These are phyloP conservation scores for Neodiprion lecontei DNA, from an alignment of 1,140 invertebrate genomes.

Conservation along the genomic window DNA sequence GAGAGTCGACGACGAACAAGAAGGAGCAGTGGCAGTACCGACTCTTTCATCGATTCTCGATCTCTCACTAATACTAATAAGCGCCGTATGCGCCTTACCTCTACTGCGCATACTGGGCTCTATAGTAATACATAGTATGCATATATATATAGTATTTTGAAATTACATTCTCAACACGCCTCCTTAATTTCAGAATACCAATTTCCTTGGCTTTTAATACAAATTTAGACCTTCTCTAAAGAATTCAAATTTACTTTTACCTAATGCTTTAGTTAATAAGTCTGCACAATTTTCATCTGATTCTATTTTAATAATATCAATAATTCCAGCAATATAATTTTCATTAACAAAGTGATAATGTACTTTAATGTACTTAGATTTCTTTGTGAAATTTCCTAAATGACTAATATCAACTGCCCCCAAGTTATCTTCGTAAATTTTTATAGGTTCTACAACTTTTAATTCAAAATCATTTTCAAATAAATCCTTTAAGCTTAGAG, in stretches of 20 bases:
- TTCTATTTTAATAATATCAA: slow-evolving; percentile 9
- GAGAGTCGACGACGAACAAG: no score
- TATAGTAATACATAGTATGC: no score
- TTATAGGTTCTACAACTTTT: slow-evolving; percentile 14
- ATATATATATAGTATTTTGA: no score
- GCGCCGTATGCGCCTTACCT: no score
- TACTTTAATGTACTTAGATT: slow-evolving; percentile 17
- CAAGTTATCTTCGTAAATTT: slow-evolving; percentile 22
- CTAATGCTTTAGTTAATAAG: slow-evolving; percentile 16
- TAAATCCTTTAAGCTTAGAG: background rate
- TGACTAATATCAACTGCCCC: slow-evolving; percentile 14
- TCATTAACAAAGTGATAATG: slow-evolving; percentile 19
- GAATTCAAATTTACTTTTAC: slow-evolving; percentile 9
- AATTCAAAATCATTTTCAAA: slow-evolving; percentile 13
- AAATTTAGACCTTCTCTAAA: background rate
- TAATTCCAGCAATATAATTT: background rate
- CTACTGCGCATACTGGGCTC: no score
- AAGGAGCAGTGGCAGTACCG: no score
- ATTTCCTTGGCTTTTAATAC: background rate
- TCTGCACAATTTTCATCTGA: slow-evolving; percentile 12
- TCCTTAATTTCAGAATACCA: background rate
- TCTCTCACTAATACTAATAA: no score
- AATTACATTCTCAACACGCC: background rate
- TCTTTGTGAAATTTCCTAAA: slow-evolving; percentile 14
- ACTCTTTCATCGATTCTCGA: no score